Conservation (phyloP, 2,888 invertebrate species). For the Polymixis flavicincta region DNA sequence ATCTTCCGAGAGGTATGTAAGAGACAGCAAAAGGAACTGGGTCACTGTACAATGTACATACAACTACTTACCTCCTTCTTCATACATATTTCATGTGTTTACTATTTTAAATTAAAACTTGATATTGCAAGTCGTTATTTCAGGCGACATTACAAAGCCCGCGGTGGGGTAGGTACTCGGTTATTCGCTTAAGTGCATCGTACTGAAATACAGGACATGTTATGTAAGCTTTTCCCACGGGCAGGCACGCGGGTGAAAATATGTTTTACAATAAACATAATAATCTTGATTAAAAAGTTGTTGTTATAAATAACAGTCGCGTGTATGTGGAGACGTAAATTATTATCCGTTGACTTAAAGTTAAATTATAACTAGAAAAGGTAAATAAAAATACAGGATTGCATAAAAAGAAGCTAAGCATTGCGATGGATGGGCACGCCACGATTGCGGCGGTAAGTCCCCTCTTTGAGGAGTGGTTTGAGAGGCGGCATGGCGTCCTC, state of each 20-base stretch:
- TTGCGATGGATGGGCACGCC: too few relatives aligned
- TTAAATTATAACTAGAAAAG: constrained; percentile 10
- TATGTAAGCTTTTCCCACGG: constrained; percentile 28
- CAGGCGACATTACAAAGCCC: constrained; percentile 40
- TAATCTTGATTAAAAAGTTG: constrained; percentile 48
- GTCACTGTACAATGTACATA: constrained; percentile 16
- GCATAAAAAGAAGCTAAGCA: not conserved
- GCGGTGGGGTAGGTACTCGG: constrained; percentile 23
- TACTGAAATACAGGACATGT: constrained; percentile 45
- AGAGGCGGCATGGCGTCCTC: too few relatives aligned
- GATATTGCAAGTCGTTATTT: constrained; percentile 52
- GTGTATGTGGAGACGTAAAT: constrained; percentile 30
- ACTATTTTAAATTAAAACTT: constrained; percentile 47
- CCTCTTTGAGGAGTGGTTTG: too few relatives aligned
- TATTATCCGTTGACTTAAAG: constrained; percentile 13
- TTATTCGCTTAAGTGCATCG: constrained; percentile 59
- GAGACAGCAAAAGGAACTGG: constrained; percentile 29
- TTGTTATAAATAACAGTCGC: constrained; percentile 35
- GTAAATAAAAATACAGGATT: not conserved
- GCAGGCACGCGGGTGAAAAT: constrained; percentile 24
- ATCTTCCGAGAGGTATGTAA: not conserved
- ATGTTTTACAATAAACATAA: constrained; percentile 42
- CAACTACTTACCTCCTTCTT: not conserved
- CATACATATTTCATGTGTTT: constrained; percentile 17
- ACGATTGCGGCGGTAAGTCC: too few relatives aligned